A percentile compares a stretch with the other conserved stretches of the same genome.
Evolutionary conservation across 2,797 vertebrate genomes (phyloP).

Genomic region (Tragelaphus eurycerus): DNA sequence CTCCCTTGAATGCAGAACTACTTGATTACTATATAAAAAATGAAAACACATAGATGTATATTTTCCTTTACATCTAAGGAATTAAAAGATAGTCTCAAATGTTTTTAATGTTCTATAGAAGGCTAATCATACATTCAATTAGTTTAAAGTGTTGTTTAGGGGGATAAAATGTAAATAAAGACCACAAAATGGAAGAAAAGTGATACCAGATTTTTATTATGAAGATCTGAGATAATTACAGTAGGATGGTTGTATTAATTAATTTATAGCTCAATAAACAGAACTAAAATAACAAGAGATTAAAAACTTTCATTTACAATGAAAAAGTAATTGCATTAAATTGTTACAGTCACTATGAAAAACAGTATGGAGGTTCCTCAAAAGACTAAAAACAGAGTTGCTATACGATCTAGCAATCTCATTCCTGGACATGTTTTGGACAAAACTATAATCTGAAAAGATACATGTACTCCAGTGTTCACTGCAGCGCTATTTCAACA

Average conservation of each 20-base stretch:
- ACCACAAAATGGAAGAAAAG: not conserved
- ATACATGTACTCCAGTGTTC: not conserved
- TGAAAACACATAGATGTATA: not conserved
- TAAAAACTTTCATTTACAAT: slow-evolving; percentile 28
- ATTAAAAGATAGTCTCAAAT: slow-evolving; percentile 18
- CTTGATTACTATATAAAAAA: not conserved
- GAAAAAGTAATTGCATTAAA: slow-evolving; percentile 32
- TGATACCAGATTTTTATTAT: not conserved
- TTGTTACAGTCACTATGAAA: not conserved
- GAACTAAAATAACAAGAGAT: slow-evolving; percentile 12
- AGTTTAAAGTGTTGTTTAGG: not conserved
- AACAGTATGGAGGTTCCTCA: not conserved
- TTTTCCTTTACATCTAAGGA: not conserved
- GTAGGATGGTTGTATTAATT: not conserved
- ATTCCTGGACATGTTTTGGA: not conserved
- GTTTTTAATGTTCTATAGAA: not conserved
- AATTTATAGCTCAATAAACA: slow-evolving; percentile 26
- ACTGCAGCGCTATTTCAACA: not conserved
- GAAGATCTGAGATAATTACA: not conserved
- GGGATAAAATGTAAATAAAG: not conserved
- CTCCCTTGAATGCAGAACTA: not conserved
- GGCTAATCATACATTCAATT: slow-evolving; percentile 16
- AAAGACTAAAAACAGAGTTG: not conserved
- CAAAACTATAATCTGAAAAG: not conserved
- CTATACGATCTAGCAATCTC: not conserved